Base-by-base conservation (phyloP, 2,113 vertebrate species). In the Grammomys dolichurus region DNA sequence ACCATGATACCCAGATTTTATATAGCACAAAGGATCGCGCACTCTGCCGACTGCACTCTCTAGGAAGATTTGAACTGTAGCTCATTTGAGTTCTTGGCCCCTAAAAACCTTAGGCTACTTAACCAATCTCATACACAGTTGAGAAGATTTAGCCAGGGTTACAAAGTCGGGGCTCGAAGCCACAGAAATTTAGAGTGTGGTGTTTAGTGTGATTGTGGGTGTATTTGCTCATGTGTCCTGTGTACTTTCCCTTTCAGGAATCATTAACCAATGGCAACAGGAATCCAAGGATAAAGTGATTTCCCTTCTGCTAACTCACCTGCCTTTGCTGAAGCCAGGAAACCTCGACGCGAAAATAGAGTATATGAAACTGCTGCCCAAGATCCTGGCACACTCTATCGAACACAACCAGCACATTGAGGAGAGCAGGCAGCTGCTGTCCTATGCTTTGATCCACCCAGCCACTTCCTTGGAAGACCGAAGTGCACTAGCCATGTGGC, bases 281-380 rank as follows among this genome's bases (percentile, higher is more conserved):
- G 99, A 99, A 98, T 99, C 99, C 67, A 99, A 99, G 98, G 99
- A 99, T 98, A 99, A 99, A 58, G 99, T 99, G 96, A 99, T 99
- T 98, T 99, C 99, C 70, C 98, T 99, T 13, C 98, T 99, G 95
- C 97, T 99, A 94, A 99, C 99, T 97, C 99, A 99, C 97, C 99
- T 99, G 97, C 99, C 99, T 31, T 98, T 99, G 95, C 99, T 99
- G 95, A 99, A 99, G 97, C 99, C 99, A 0, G 99, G 99, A 90
- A 99, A 99, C 97, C 98, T 98, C 0, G 99, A 99, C 81, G 99
- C 99, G 3, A 99, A 99, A 98, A 99, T 99, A 7, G 99, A 99
- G 96, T 99, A 99, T 98, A 99, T 99, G 99, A 99, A 99, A 92
- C 98, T 99, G 94, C 98, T 99, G 96, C 99, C 99, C 33, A 99